Conservation (phyloP, 1,140 invertebrate genomes). For the Drosophila simulans region DNA sequence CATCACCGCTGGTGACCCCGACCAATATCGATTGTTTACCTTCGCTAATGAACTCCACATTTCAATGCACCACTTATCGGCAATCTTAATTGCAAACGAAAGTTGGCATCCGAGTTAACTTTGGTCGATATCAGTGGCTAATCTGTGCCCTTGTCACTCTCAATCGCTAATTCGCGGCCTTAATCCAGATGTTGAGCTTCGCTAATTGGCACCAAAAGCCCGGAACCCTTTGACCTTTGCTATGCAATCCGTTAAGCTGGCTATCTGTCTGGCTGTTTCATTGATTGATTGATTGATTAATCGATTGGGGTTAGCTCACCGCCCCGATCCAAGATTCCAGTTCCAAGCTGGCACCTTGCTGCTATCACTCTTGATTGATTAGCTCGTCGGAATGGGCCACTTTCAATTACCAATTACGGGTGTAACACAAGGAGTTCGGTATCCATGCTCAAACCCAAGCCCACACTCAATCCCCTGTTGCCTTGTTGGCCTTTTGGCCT, state of each 20-base stretch:
- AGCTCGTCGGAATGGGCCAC: slow-evolving; percentile 25
- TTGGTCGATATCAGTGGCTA: slow-evolving; percentile 15
- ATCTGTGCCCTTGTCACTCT: slow-evolving; percentile 9
- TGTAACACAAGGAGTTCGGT: not conserved
- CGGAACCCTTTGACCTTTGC: slow-evolving; percentile 34
- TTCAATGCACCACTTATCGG: not conserved
- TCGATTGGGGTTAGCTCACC: slow-evolving; percentile 21
- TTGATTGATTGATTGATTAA: slow-evolving; percentile 62
- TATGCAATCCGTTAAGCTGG: not conserved
- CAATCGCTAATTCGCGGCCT: not conserved
- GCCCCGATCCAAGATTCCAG: not conserved
- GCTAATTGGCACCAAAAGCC: slow-evolving; percentile 43
- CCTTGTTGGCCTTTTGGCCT: slow-evolving; percentile 42
- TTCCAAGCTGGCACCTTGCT: not conserved
- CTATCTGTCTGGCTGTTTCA: not conserved
- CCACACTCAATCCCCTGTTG: not conserved
- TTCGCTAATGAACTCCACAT: not conserved
- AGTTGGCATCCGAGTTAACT: not conserved
- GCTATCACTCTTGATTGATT: slow-evolving; percentile 59
- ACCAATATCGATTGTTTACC: not conserved
- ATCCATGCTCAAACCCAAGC: not conserved
- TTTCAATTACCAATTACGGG: slow-evolving; percentile 69
- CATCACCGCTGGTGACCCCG: not conserved
- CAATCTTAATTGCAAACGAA: not conserved
- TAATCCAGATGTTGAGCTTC: slow-evolving; percentile 47